Base-by-base conservation (phyloP, 2,888 invertebrate genomes). In the Epiblema foenella region DNA sequence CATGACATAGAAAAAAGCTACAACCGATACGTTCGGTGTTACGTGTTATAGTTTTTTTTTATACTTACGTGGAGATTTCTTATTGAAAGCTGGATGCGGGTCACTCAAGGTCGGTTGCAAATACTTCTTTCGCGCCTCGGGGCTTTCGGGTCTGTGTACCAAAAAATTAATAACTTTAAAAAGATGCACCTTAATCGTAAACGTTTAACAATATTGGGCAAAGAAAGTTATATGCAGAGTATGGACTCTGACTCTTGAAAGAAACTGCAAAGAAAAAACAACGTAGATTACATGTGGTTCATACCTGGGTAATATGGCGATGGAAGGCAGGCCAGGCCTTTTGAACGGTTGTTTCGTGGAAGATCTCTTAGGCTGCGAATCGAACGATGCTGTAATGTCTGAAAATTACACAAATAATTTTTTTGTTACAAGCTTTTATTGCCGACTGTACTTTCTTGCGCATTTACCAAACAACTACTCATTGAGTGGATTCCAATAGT, bases 91-190 rank as follows among this genome's bases (percentile, higher is more conserved):
- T 0, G 95, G 95, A 78, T 93, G 93, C 5, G 95, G 95, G 89
- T 97, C 97, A 24, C 97, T 97, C 59, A 97, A 89, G 0, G 97
- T 97, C 1, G 97, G 97, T 15, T 97, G 97, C 69, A 98, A 88
- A 85, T 96, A 97, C 83, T 97, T 97, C 77, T 97, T 95, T 0
- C 33, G 33, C 8, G 33, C 8, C 33, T 97, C 96, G 65, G 96
- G 96, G 82, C 97, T 97, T 24, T 97, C 97, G 12, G 97, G 96
- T 76, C 97, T 98, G 85, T 95, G 96, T 79, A 70, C 75, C 68
- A 52, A 58, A 63, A 39, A n/a, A 46, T n/a, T 8, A n/a, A 15
- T 46, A 46, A 46, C 46, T 46, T 46, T n/a, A 46, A n/a, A 46
- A 5, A n/a, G 8, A 46, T 46, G 7, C n/a, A 15, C 8, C n/a